phyloP scores from a whole-genome alignment of 2,113 vertebrate species.

The Mus pahari region DNA sequence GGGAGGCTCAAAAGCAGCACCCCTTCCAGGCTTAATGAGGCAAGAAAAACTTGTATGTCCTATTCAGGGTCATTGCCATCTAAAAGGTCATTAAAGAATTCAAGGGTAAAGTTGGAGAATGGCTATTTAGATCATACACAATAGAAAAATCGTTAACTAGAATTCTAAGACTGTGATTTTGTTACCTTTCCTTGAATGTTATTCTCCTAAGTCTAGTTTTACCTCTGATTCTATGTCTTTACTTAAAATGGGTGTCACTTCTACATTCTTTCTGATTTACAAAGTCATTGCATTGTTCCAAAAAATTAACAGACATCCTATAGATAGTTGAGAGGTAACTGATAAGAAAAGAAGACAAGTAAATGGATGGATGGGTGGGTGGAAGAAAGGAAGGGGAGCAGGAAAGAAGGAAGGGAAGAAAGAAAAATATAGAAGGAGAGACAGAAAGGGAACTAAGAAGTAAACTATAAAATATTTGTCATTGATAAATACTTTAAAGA shows the following conservation, averaged over 20 bases:
- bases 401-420: neutral
- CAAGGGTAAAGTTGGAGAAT: constrained; percentile 72
- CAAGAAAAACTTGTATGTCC: constrained; percentile 64
- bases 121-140: constrained; percentile 31
- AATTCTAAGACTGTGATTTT: neutral
- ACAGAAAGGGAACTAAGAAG: neutral
- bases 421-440: no score
- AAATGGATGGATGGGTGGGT: no score
- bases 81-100: constrained; percentile 74
- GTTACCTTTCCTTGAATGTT: constrained; percentile 21
- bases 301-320: neutral
- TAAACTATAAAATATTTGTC: neutral
- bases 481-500: neutral
- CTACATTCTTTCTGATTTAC: neutral
- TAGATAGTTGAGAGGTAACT: neutral
- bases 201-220: neutral
- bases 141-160: constrained; percentile 43
- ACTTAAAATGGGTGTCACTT: neutral
- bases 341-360: neutral
- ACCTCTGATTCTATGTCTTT: neutral
- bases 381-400: no score
- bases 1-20: constrained; percentile 38
- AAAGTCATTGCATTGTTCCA: neutral
- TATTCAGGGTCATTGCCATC: constrained; percentile 73
- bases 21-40: constrained; percentile 76